Percentiles rank a stretch among this genome's conserved stretches.
These are phyloP conservation scores for Barnardius zonarius DNA, from an alignment of 2,113 vertebrate genomes.

Conservation along the genomic window DNA sequence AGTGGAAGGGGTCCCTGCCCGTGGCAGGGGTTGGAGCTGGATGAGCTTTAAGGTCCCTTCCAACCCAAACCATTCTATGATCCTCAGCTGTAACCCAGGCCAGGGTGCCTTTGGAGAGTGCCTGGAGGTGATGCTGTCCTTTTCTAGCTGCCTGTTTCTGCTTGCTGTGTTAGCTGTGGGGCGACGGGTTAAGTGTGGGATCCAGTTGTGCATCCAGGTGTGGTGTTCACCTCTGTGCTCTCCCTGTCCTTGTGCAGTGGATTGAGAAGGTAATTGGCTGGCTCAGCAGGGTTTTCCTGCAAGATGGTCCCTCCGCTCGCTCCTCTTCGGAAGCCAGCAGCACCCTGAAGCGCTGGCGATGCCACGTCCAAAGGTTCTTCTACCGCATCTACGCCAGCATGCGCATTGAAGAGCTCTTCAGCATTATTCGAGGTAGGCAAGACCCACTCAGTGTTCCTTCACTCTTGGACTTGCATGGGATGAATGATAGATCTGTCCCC, in stretches of 20 bases:
- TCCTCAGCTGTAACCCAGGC: background rate
- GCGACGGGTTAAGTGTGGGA: background rate
- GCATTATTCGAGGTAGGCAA: constrained; percentile 89
- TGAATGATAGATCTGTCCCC: background rate
- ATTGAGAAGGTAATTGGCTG: constrained; percentile 92
- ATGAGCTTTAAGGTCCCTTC: background rate
- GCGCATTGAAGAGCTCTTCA: constrained; percentile 97
- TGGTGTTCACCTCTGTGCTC: background rate
- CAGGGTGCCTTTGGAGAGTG: background rate
- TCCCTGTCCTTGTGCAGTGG: constrained; percentile 77
- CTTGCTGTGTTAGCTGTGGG: background rate
- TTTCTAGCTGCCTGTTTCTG: background rate
- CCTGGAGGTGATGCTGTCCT: background rate
- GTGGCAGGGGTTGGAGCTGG: background rate
- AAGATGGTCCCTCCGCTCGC: constrained; percentile 29
- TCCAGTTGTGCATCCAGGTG: background rate
- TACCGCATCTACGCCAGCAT: constrained; percentile 93
- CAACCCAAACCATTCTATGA: background rate
- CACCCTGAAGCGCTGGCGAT: constrained; percentile 88
- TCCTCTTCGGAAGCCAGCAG: constrained; percentile 46
- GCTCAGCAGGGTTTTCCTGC: constrained; percentile 90
- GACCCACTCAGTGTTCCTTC: background rate
- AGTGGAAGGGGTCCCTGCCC: background rate
- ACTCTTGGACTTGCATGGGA: background rate
- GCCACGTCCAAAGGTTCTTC: constrained; percentile 94